These are phyloP conservation scores for Aporrectodea caliginosa DNA, from an alignment of 1,140 invertebrate genomes.

Conservation along the genomic window DNA sequence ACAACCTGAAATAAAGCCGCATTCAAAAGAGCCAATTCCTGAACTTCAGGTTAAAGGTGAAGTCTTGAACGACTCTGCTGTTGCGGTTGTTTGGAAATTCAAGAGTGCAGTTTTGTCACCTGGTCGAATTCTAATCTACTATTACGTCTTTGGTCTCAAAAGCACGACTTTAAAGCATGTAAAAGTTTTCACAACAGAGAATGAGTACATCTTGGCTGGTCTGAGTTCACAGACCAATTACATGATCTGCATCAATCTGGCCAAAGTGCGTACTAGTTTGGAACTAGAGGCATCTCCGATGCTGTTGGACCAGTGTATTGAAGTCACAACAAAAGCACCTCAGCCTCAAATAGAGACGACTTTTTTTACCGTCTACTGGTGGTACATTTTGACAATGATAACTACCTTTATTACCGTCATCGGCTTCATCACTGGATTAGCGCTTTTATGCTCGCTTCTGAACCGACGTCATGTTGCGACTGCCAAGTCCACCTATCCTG, in stretches of 20 bases:
- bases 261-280: neutral
- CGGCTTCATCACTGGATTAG: constrained; percentile 5
- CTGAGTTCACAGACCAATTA: constrained; percentile 20
- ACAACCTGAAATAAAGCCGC: neutral
- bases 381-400: constrained; percentile 15
- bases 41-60: neutral
- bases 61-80: neutral
- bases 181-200: constrained; percentile 7
- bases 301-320: constrained; percentile 15
- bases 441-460: neutral
- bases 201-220: constrained; percentile 5
- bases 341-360: neutral
- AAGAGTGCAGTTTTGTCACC: neutral
- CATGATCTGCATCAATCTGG: constrained; percentile 22
- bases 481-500: neutral
- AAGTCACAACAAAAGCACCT: constrained; percentile 23
- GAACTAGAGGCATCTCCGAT: constrained; percentile 9
- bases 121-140: constrained; percentile 7
- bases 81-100: neutral
- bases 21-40: neutral
- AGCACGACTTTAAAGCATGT: constrained; percentile 9
- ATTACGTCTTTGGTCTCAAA: constrained; percentile 22
- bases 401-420: constrained; percentile 12
- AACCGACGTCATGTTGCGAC: neutral
- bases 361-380: neutral